A percentile compares a stretch with the other conserved stretches of the same genome.
These are phyloP conservation scores for Sminthurinus aureus DNA, from an alignment of 2,888 invertebrate species.

Conservation along the genomic window DNA sequence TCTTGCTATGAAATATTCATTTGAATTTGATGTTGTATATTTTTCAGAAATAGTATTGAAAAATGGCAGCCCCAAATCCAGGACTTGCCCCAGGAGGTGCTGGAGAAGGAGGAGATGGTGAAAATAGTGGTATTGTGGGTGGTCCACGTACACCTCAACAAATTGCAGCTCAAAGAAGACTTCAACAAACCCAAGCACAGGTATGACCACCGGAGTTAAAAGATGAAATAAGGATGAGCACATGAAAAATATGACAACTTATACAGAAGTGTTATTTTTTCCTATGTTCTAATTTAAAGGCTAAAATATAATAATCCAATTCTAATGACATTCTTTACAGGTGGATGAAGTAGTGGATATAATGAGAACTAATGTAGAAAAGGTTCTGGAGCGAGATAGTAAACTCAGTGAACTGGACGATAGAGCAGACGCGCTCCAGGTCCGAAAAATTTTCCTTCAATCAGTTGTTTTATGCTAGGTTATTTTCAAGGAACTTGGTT, in stretches of 20 bases:
- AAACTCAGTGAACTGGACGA: slow-evolving; percentile 94
- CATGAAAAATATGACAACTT: no score
- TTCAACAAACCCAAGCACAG: slow-evolving; percentile 86
- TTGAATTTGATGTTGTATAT: no score
- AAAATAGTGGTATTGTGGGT: slow-evolving; percentile 77
- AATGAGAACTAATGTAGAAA: slow-evolving; percentile 96
- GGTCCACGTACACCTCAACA: slow-evolving; percentile 86
- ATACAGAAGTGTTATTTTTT: no score
- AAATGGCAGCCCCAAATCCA: slow-evolving; percentile 10
- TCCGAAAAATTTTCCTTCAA: background rate
- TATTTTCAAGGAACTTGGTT: no score
- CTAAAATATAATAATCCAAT: no score
- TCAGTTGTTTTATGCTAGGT: no score
- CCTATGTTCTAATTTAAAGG: no score
- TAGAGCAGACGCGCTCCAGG: slow-evolving; percentile 90
- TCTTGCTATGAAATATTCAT: no score
- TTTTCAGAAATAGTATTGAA: background rate
- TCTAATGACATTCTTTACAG: no score
- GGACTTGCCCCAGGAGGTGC: slow-evolving; percentile 37
- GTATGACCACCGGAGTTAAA: no score
- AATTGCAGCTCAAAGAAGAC: slow-evolving; percentile 80
- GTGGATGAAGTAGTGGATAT: slow-evolving; percentile 85
- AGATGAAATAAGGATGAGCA: no score
- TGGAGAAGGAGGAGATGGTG: slow-evolving; percentile 59
- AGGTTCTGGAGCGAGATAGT: slow-evolving; percentile 93